Conservation (phyloP, 2,113 vertebrate species). For the Macquaria ambigua region DNA sequence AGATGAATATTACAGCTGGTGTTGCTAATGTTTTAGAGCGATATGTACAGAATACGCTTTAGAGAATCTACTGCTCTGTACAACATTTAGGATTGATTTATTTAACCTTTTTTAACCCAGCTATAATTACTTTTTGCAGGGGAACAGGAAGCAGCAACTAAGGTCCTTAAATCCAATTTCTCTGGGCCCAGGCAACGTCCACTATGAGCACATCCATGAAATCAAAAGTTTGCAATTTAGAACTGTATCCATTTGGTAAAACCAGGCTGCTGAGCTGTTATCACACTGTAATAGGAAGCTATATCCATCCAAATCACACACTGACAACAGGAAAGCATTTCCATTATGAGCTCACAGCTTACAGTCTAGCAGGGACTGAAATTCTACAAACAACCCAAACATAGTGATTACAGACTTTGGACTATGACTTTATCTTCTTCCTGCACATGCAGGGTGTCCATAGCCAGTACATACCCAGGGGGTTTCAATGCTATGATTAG, state of each 20-base stretch:
- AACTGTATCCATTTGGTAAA: neutral
- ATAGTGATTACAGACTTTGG: neutral
- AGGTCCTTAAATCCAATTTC: conserved; percentile 19
- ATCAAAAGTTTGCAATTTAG: neutral
- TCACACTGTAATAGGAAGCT: neutral
- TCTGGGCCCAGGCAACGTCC: neutral
- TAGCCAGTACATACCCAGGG: neutral
- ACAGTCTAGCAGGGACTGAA: neutral
- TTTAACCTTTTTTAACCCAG: conserved; percentile 30
- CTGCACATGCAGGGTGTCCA: neutral
- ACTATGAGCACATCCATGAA: neutral
- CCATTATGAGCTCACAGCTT: neutral
- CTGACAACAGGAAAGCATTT: neutral
- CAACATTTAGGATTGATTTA: conserved; percentile 7
- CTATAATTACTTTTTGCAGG: conserved; percentile 33
- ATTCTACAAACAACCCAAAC: neutral
- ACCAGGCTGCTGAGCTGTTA: neutral
- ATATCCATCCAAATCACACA: conserved; percentile 10
- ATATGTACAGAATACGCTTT: too few species aligned
- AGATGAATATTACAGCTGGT: neutral
- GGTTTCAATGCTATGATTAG: neutral
- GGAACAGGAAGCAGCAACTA: conserved; percentile 4
- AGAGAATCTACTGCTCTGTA: too few species aligned
- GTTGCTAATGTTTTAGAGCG: conserved; percentile 4
- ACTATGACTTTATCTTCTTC: conserved; percentile 10